phyloP scores from a whole-genome alignment of 2,888 invertebrate genomes.

The Brachypalpus laphriformis region DNA sequence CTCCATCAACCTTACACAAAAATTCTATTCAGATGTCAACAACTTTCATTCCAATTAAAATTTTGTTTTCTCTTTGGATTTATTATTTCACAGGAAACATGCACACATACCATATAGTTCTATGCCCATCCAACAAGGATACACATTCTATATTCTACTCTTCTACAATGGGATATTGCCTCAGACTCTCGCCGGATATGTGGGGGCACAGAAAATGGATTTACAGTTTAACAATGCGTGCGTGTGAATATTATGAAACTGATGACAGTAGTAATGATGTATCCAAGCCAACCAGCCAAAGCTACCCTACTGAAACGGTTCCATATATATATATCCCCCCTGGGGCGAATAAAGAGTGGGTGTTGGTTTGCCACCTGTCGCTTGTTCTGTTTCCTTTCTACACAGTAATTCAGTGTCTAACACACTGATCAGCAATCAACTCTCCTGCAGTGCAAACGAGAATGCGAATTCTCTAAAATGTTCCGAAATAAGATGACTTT shows the following conservation, averaged over 20 bases:
- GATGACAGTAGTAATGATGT: conserved; percentile 37
- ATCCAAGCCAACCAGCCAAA: conserved; percentile 19
- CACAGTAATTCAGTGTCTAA: neutral
- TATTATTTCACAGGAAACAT: conserved; percentile 45
- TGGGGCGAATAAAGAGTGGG: neutral
- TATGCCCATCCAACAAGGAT: neutral
- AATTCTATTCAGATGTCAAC: conserved; percentile 64
- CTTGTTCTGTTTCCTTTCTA: neutral
- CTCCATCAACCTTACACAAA: conserved; percentile 57
- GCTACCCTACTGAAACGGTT: neutral
- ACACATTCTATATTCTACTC: neutral
- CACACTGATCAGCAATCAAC: conserved; percentile 6
- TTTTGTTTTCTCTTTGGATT: conserved; percentile 60
- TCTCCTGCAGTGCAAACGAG: neutral
- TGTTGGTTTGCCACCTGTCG: conserved; percentile 7
- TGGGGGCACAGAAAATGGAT: neutral
- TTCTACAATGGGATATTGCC: neutral
- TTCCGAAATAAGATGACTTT: neutral
- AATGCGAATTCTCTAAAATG: neutral
- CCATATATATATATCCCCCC: neutral
- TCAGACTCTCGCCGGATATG: neutral
- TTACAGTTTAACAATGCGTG: neutral
- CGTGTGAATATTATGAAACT: conserved; percentile 10
- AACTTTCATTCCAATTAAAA: conserved; percentile 65
- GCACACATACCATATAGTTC: neutral